phyloP scores from a whole-genome alignment of 1,140 invertebrate genomes.

The Formica selysi region DNA sequence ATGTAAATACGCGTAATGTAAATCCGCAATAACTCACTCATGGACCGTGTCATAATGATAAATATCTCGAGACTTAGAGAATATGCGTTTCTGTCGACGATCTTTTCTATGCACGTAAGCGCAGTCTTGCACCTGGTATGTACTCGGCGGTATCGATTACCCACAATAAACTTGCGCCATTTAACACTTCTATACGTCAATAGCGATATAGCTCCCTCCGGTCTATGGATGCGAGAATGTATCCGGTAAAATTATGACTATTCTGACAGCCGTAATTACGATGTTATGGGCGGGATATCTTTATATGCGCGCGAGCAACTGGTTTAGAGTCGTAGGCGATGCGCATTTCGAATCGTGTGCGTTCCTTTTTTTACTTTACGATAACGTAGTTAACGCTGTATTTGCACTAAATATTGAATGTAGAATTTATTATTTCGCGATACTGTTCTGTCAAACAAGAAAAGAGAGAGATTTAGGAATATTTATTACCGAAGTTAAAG shows the following conservation, averaged over 20 bases:
- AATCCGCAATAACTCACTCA: constrained; percentile 53
- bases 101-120: constrained; percentile 57
- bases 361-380: constrained; percentile 16
- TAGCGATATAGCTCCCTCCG: background rate
- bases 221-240: constrained; percentile 28
- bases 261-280: constrained; percentile 67
- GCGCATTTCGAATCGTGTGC: constrained; percentile 11
- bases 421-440: constrained; percentile 8
- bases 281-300: constrained; percentile 63
- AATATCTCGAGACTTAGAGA: constrained; percentile 51
- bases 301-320: constrained; percentile 63
- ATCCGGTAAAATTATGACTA: constrained; percentile 56
- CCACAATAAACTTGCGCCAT: constrained; percentile 59
- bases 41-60: constrained; percentile 48
- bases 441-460: background rate
- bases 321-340: constrained; percentile 63
- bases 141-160: constrained; percentile 58
- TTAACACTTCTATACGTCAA: constrained; percentile 56
- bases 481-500: background rate
- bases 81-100: constrained; percentile 47
- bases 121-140: constrained; percentile 25
- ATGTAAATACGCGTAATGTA: constrained; percentile 36
- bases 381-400: constrained; percentile 1
- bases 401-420: background rate
- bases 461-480: background rate